Conservation (phyloP, 2,797 vertebrate genomes). For the Microctenopoma lineatum region DNA sequence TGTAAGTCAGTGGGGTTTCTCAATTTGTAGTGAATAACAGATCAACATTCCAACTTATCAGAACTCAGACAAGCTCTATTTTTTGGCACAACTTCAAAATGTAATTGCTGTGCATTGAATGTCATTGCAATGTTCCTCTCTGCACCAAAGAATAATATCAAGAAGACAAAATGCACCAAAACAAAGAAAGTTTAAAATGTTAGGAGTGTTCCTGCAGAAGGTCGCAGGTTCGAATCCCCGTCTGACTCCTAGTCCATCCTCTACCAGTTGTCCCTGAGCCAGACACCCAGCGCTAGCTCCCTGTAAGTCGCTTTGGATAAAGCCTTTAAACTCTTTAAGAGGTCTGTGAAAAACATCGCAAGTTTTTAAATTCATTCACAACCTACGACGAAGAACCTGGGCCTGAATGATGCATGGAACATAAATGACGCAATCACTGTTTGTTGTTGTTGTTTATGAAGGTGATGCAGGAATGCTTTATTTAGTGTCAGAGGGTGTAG, state of each 20-base stretch:
- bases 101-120: too few relatives aligned
- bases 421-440: slow-evolving; percentile 2
- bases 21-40: too few relatives aligned
- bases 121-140: neutral
- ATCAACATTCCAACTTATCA: too few relatives aligned
- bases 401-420: slow-evolving; percentile 13
- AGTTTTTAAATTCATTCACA: slow-evolving; percentile 15
- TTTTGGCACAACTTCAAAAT: too few relatives aligned
- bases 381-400: neutral
- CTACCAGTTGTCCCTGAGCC: too few relatives aligned
- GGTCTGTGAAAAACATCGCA: slow-evolving; percentile 13
- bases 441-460: neutral
- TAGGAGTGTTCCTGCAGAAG: too few relatives aligned
- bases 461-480: slow-evolving; percentile 10
- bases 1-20: too few relatives aligned
- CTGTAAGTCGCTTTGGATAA: too few relatives aligned
- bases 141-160: neutral
- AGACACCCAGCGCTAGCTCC: too few relatives aligned
- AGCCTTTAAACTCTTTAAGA: slow-evolving; percentile 7
- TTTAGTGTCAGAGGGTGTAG: slow-evolving; percentile 9
- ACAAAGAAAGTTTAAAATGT: neutral
- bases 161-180: neutral
- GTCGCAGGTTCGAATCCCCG: too few relatives aligned
- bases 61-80: too few relatives aligned
- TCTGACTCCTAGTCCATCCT: too few relatives aligned